Evolutionary conservation across 2,797 vertebrate genomes (phyloP).

Genomic region (Masticophis lateralis): DNA sequence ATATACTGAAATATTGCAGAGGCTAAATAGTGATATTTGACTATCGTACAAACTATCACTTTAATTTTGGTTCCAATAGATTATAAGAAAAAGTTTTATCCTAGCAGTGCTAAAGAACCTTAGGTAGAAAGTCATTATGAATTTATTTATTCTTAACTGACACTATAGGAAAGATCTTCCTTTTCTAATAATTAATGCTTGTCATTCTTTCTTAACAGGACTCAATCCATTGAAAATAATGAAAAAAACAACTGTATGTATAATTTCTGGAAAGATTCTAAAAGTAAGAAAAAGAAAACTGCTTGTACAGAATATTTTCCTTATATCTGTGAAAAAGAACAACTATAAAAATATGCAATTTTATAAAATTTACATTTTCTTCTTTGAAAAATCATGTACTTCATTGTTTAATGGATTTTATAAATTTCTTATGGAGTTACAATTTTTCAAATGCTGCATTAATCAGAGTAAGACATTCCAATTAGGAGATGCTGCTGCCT

Average conservation of each 20-base stretch:
- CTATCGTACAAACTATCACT: not conserved
- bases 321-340: constrained; percentile 24
- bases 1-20: not conserved
- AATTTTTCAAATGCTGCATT: not conserved
- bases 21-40: not conserved
- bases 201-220: not conserved
- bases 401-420: not conserved
- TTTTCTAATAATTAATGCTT: not conserved
- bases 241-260: not conserved
- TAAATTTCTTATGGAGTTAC: not conserved
- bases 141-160: not conserved
- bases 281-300: not conserved
- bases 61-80: not conserved
- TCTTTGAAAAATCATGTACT: not conserved
- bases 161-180: not conserved
- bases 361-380: not conserved
- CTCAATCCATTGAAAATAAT: not conserved
- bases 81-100: not conserved
- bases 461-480: not conserved
- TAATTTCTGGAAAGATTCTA: not conserved
- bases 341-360: not conserved
- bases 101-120: not conserved
- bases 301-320: not conserved
- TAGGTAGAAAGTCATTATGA: not conserved
- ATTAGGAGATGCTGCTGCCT: not conserved